A percentile compares a stretch with the other conserved stretches of the same genome.
These are phyloP conservation scores for Dastarcus helophoroides DNA, from an alignment of 2,888 invertebrate genomes.

Conservation along the genomic window DNA sequence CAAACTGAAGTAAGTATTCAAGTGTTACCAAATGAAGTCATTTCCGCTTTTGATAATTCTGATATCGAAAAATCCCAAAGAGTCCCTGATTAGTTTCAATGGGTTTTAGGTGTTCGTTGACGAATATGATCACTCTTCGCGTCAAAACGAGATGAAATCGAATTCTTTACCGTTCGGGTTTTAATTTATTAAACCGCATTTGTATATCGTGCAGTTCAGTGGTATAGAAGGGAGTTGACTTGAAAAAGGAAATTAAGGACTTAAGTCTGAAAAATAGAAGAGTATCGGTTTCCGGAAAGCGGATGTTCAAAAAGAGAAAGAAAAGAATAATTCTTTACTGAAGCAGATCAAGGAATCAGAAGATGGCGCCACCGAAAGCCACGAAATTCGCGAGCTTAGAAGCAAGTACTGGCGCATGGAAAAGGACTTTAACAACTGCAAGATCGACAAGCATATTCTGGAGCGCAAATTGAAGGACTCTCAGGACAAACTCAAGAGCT, in stretches of 20 bases:
- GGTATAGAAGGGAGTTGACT: conserved; percentile 47
- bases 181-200: conserved; percentile 62
- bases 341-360: conserved; percentile 23
- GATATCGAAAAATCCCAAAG: conserved; percentile 47
- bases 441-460: conserved; percentile 51
- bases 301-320: no score
- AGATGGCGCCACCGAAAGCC: conserved; percentile 48
- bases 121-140: conserved; percentile 63
- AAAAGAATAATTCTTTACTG: no score
- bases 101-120: conserved; percentile 85
- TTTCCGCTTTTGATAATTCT: conserved; percentile 62
- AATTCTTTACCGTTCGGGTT: conserved; percentile 65
- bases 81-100: conserved; percentile 75
- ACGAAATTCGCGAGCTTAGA: conserved; percentile 57
- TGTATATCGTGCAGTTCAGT: conserved; percentile 63
- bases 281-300: no score
- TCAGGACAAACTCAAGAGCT: conserved; percentile 42
- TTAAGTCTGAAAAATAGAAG: no score
- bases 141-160: conserved; percentile 72
- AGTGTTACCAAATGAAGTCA: conserved; percentile 48
- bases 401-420: conserved; percentile 63
- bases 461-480: conserved; percentile 49
- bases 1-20: conserved; percentile 53
- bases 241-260: no score
- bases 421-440: conserved; percentile 51